Evolutionary conservation across 2,113 vertebrate genomes (phyloP).

Genomic region (Pituophis catenifer): DNA sequence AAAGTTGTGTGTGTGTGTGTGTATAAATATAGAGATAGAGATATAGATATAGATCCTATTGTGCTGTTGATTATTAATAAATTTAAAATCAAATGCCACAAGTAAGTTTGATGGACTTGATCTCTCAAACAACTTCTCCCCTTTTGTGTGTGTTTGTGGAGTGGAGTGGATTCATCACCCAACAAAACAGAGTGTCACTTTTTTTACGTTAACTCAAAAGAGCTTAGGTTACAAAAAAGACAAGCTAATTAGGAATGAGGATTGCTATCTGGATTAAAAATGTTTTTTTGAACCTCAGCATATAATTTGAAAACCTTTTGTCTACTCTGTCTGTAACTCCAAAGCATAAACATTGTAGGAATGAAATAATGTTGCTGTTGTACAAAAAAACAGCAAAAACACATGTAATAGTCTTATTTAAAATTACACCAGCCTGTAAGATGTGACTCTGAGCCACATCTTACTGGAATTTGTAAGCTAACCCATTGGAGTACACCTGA

Average conservation of each 20-base stretch:
- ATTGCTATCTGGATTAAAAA: background rate
- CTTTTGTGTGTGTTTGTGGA: background rate
- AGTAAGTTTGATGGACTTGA: background rate
- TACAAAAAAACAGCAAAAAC: background rate
- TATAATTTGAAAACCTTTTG: conserved; percentile 33
- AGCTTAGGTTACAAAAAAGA: conserved; percentile 35
- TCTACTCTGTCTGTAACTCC: conserved; percentile 1
- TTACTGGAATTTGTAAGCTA: background rate
- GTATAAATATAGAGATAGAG: too few species aligned
- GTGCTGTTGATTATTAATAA: background rate
- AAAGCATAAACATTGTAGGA: background rate
- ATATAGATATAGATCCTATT: too few species aligned
- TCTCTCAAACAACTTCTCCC: conserved; percentile 7
- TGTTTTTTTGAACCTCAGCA: conserved; percentile 9
- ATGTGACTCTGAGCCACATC: background rate
- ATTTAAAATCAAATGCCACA: background rate
- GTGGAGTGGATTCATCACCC: background rate
- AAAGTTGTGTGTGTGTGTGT: background rate
- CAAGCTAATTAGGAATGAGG: background rate
- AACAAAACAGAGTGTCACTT: conserved; percentile 15
- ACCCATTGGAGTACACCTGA: background rate
- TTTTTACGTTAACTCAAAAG: background rate
- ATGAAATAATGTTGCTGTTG: background rate
- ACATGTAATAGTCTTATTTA: background rate
- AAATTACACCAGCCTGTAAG: background rate